Conservation (phyloP, 2,888 invertebrate genomes). For the Cheilosia vernalis region DNA sequence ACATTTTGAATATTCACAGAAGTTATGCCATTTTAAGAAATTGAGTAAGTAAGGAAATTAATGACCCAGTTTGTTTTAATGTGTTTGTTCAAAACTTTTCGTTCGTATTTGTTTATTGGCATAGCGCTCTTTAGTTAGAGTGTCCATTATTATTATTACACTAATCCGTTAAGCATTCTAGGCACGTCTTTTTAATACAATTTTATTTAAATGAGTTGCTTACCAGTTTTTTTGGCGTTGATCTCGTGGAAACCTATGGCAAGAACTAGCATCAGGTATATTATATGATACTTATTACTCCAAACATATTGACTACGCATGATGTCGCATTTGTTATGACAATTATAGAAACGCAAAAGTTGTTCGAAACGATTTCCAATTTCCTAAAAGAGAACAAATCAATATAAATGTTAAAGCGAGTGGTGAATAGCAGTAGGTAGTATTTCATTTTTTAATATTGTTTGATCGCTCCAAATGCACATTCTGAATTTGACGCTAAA, state of each 20-base stretch:
- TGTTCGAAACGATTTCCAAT: slow-evolving; percentile 3
- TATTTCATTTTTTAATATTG: too few relatives aligned
- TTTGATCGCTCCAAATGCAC: too few relatives aligned
- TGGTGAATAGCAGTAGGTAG: too few relatives aligned
- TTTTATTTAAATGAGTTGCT: background rate
- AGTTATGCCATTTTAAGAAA: too few relatives aligned
- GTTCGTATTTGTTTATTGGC: background rate
- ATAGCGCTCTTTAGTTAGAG: too few relatives aligned
- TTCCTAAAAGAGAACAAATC: background rate
- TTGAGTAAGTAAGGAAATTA: too few relatives aligned
- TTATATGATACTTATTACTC: slow-evolving; percentile 66
- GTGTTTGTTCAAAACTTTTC: background rate
- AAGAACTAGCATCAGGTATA: slow-evolving; percentile 48
- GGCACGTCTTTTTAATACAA: background rate
- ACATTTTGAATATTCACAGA: too few relatives aligned
- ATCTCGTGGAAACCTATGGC: slow-evolving; percentile 12
- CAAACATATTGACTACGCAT: slow-evolving; percentile 72
- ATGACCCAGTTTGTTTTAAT: too few relatives aligned
- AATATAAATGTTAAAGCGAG: background rate
- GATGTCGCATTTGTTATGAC: slow-evolving; percentile 55
- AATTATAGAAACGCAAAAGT: slow-evolving; percentile 3
- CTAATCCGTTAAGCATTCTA: background rate
- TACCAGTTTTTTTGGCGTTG: slow-evolving; percentile 51
- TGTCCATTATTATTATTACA: background rate
- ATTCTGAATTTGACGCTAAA: too few relatives aligned